Base-by-base conservation (phyloP, 2,797 vertebrate species). In the Rhinogobio ventralis region DNA sequence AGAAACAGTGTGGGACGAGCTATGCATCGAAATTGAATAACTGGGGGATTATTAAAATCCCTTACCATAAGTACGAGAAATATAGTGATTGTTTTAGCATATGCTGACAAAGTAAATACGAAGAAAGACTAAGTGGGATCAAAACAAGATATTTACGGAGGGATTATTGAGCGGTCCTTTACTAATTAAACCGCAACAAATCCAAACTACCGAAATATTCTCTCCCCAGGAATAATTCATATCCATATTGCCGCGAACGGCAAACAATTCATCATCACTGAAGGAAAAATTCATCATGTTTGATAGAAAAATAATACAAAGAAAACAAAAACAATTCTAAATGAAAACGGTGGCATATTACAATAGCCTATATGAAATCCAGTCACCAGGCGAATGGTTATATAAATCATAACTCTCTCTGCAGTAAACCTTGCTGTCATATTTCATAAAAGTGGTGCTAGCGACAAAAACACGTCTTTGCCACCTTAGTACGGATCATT, bases 251-350 rank as follows among this genome's bases (percentile, higher is more conserved):
- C 55, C 2, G 9, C 53, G 23, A 30, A 42, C 19, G 15, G 36
- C 23, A 25, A 75, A 83, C 81, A 66, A 75, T 83, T 83, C 45
- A 83, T 82, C 81, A 74, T 49, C 23, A 36, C 71, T 6, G 45
- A 74, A 74, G 57, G 55, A 83, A 64, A 83, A 66, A 83, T 82
- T n/a, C 71, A 82, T 64, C 55, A 82, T 74, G 55, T 25, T 49
- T 82, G 71, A 82, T 39, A 51, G 45, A 66, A 75, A 55, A 83
- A 62, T 66, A 75, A 83, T 83, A 75, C 39, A 53, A 75, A 25
- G 20, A 51, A 82, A 74, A 51, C 60, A 64, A 86, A 86, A 78
- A 69, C 33, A 49, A 60, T 60, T 57, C 39, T 67, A 68, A 69
- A 77, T 69, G 72, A 68, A 51, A 60, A 11, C 25, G 0, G 28